phyloP scores from a whole-genome alignment of 2,113 vertebrate genomes.

The Mormoops blainvillei region DNA sequence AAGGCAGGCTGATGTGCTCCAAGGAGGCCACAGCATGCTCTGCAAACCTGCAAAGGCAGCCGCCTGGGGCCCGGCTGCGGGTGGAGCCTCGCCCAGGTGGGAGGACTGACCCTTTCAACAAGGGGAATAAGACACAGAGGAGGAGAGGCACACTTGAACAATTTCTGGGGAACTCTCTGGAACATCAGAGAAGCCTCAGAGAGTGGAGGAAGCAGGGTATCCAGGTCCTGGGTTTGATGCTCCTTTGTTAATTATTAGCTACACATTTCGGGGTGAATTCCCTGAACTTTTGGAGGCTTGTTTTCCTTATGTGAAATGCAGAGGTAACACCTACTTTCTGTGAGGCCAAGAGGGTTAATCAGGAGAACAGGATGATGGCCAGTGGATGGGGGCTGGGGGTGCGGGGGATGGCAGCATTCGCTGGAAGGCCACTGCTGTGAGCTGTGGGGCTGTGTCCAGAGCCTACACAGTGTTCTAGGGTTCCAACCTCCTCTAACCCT shows the following conservation, averaged over 20 bases:
- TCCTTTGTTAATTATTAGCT: not conserved
- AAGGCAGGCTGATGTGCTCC: not conserved
- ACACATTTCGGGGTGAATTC: not conserved
- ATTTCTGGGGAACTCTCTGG: not conserved
- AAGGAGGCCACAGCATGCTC: not conserved
- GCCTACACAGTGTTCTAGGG: not conserved
- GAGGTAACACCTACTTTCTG: no score
- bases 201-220: not conserved
- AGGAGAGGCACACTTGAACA: not conserved
- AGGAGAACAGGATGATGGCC: not conserved
- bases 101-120: not conserved
- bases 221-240: not conserved
- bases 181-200: not conserved
- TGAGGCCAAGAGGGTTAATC: not conserved
- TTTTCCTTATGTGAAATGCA: not conserved
- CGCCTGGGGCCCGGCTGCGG: not conserved
- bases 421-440: not conserved
- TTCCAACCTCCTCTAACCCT: not conserved
- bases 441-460: not conserved
- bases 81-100: not conserved
- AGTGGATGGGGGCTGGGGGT: no score
- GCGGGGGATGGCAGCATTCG: not conserved
- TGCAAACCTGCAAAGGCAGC: not conserved
- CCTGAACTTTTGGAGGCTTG: not conserved
- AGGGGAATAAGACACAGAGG: not conserved